These are phyloP conservation scores for Blomia tropicalis DNA, from an alignment of 2,888 invertebrate genomes.

Conservation along the genomic window DNA sequence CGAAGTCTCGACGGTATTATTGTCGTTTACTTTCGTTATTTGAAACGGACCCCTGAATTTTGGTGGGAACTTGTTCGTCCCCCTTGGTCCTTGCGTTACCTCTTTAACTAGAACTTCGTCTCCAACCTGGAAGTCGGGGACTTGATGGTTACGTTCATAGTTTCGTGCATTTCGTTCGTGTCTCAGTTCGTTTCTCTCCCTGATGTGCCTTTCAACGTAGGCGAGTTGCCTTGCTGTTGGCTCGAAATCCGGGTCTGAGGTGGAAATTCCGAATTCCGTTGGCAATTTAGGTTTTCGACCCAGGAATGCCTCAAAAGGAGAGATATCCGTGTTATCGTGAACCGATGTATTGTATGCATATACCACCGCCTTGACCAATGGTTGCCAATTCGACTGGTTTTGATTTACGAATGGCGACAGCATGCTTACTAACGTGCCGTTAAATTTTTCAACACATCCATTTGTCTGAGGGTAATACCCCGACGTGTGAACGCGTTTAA, in stretches of 20 bases:
- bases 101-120: neutral
- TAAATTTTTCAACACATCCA: neutral
- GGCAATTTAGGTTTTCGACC: neutral
- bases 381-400: neutral
- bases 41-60: neutral
- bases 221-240: neutral
- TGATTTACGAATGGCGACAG: neutral
- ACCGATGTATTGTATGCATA: neutral
- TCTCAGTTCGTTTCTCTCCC: neutral
- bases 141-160: neutral
- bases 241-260: neutral
- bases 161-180: neutral
- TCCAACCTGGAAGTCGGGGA: neutral
- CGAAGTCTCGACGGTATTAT: neutral
- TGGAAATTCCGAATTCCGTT: neutral
- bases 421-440: neutral
- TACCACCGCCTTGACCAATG: neutral
- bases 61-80: neutral
- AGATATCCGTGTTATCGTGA: neutral
- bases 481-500: neutral
- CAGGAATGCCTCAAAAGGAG: neutral
- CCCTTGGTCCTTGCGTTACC: neutral
- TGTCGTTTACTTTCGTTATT: neutral
- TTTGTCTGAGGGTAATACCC: neutral
- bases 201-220: neutral